A percentile compares a stretch with the other conserved stretches of the same genome.
These are phyloP conservation scores for Dasysyrphus albostriatus DNA, from an alignment of 2,888 invertebrate genomes.

Conservation along the genomic window DNA sequence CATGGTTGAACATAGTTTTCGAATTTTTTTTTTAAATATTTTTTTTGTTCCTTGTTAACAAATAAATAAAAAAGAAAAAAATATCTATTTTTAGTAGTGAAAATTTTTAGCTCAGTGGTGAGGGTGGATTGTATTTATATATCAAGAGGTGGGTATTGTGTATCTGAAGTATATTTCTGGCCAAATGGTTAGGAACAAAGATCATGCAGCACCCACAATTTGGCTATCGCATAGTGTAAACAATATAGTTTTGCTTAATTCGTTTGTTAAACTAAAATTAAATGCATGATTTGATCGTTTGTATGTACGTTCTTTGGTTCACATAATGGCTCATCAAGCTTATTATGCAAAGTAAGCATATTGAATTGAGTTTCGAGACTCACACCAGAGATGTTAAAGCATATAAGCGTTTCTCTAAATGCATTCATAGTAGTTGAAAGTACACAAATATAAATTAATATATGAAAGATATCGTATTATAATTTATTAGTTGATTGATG, in stretches of 20 bases:
- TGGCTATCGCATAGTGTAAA: conserved; percentile 49
- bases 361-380: not conserved
- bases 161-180: conserved; percentile 71
- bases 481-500: too few species aligned
- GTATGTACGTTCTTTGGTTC: not conserved
- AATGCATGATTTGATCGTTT: not conserved
- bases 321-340: not conserved
- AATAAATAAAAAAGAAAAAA: conserved; percentile 41
- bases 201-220: conserved; percentile 36
- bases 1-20: conserved; percentile 20
- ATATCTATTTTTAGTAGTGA: conserved; percentile 55
- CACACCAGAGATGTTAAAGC: too few species aligned
- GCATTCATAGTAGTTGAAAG: too few species aligned
- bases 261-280: not conserved
- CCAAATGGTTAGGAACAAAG: conserved; percentile 47
- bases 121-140: conserved; percentile 32
- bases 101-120: conserved; percentile 18
- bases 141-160: conserved; percentile 48
- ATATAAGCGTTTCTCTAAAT: too few species aligned
- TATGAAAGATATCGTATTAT: too few species aligned
- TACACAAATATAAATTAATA: too few species aligned
- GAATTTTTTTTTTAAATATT: not conserved
- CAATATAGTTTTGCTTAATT: conserved; percentile 15
- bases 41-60: conserved; percentile 37
- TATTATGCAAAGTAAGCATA: not conserved